Evolutionary conservation across 2,797 vertebrate genomes (phyloP).

Genomic region (Mus spretus): DNA sequence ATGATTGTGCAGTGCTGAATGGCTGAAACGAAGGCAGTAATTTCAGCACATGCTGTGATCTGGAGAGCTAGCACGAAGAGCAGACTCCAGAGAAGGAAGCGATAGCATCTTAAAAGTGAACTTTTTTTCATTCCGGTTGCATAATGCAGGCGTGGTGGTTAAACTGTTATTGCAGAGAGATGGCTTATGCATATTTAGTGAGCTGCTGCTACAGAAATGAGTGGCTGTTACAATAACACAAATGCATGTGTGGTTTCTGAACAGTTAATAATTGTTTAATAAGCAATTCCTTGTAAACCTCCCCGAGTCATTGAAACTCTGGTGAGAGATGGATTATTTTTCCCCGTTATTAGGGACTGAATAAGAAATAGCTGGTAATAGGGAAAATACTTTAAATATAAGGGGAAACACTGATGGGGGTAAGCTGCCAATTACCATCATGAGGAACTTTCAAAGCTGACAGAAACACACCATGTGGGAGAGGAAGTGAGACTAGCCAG

Average conservation of each 20-base stretch:
- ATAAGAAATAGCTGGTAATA: constrained; percentile 73
- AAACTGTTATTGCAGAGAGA: constrained; percentile 77
- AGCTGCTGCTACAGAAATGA: constrained; percentile 68
- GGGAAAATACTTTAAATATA: constrained; percentile 74
- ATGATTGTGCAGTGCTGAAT: constrained; percentile 71
- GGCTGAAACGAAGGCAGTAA: constrained; percentile 67
- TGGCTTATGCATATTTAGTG: constrained; percentile 81
- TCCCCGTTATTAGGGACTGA: constrained; percentile 70
- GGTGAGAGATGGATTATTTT: constrained; percentile 70
- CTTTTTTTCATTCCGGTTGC: constrained; percentile 73
- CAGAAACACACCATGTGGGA: constrained; percentile 66
- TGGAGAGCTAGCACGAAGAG: constrained; percentile 70
- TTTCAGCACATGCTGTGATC: constrained; percentile 81
- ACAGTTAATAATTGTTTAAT: constrained; percentile 83
- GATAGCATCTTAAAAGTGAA: constrained; percentile 75
- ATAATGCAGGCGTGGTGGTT: constrained; percentile 72
- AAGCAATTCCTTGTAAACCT: constrained; percentile 70
- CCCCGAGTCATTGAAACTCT: constrained; percentile 47
- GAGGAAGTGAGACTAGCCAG: constrained; percentile 61
- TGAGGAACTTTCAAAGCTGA: constrained; percentile 70
- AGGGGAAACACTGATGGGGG: constrained; percentile 48
- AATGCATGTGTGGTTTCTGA: constrained; percentile 76
- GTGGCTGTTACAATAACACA: constrained; percentile 71
- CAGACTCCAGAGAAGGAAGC: constrained; percentile 75
- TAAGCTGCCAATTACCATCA: constrained; percentile 77